These are phyloP conservation scores for Brenthis daphne DNA, from an alignment of 2,888 invertebrate species.

Conservation along the genomic window DNA sequence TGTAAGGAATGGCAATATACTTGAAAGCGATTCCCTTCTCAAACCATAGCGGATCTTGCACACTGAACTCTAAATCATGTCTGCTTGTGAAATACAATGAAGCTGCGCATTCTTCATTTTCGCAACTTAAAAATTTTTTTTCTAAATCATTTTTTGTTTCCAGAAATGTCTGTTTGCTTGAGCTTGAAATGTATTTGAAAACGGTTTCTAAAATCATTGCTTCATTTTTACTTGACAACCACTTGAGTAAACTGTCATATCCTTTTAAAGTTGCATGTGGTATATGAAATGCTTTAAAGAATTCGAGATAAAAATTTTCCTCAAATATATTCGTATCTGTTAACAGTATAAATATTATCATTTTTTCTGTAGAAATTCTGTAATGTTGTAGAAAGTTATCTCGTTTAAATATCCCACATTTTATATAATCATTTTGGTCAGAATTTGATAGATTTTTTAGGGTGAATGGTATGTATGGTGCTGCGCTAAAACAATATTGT, in stretches of 20 bases:
- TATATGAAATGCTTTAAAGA: no score
- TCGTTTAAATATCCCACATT: no score
- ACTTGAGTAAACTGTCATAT: no score
- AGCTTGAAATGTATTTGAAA: conserved; percentile 11
- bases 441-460: no score
- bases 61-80: conserved; percentile 27
- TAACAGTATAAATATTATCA: no score
- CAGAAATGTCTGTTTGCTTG: conserved; percentile 6
- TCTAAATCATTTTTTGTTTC: conserved; percentile 13
- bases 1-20: conserved; percentile 39
- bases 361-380: no score
- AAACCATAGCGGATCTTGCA: conserved; percentile 46
- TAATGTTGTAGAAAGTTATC: no score
- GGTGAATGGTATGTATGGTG: conserved; percentile 18
- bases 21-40: conserved; percentile 44
- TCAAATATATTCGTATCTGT: no score
- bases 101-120: conserved; percentile 5
- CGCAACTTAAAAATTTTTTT: background rate
- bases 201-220: background rate
- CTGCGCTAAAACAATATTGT: conserved; percentile 48
- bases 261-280: background rate
- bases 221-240: no score
- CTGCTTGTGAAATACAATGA: conserved; percentile 29
- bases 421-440: no score
- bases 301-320: no score